Conservation (phyloP, 37 sponge, comb jelly and placozoan genomes). For the Beroe forskalii region DNA sequence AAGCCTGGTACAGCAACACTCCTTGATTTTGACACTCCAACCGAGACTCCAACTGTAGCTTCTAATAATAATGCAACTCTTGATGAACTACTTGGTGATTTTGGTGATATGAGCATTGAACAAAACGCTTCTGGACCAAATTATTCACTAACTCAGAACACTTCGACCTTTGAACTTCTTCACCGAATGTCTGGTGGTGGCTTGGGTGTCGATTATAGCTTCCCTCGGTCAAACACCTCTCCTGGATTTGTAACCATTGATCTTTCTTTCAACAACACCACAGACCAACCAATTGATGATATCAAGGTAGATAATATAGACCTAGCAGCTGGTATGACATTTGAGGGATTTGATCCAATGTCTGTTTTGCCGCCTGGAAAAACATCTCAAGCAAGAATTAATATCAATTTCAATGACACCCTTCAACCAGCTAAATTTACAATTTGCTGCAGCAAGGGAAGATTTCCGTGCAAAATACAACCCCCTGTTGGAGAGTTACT, state of each 20-base stretch:
- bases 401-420: conserved; percentile 94
- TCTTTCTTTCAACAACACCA: conserved; percentile 42
- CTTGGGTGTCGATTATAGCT: background rate
- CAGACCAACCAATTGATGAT: conserved; percentile 23
- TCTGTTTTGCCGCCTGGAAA: conserved; percentile 68
- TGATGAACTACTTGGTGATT: conserved; percentile 46
- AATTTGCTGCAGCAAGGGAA: conserved; percentile 43
- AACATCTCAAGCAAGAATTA: conserved; percentile 69
- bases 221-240: background rate
- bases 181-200: conserved; percentile 48
- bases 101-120: conserved; percentile 8
- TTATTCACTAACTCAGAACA: background rate
- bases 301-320: conserved; percentile 47
- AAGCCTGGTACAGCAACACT: conserved; percentile 6
- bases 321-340: background rate
- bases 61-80: background rate
- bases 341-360: background rate
- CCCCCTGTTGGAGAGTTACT: conserved; percentile 85
- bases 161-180: background rate
- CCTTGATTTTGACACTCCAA: conserved; percentile 23
- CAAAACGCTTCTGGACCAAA: background rate
- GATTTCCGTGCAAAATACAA: conserved; percentile 81
- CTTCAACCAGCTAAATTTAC: conserved; percentile 93
- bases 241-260: conserved; percentile 8
- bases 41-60: background rate